Conservation (phyloP, 2,888 invertebrate genomes). For the Brenthis ino region DNA sequence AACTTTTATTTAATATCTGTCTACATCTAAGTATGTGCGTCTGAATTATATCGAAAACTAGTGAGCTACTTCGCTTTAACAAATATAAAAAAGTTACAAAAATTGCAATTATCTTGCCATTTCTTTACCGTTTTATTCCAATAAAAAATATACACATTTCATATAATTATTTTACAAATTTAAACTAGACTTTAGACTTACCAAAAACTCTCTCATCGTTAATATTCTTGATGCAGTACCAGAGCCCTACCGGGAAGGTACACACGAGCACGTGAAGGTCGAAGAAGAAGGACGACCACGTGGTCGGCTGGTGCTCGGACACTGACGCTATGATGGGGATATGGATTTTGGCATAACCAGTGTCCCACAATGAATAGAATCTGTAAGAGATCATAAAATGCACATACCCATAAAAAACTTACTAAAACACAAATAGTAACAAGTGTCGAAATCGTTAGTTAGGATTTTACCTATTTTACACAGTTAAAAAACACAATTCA, state of each 20-base stretch:
- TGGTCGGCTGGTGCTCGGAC: conserved; percentile 99
- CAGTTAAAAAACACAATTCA: too few relatives aligned
- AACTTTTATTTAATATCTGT: too few relatives aligned
- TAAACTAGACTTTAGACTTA: conserved; percentile 69
- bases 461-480: too few relatives aligned
- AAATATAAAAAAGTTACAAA: too few relatives aligned
- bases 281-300: conserved; percentile 99
- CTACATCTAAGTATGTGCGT: too few relatives aligned
- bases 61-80: too few relatives aligned
- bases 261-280: conserved; percentile 98
- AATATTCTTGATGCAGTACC: conserved; percentile 98
- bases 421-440: too few relatives aligned
- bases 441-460: too few relatives aligned
- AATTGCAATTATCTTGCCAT: too few relatives aligned
- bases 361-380: conserved; percentile 99
- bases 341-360: conserved; percentile 99
- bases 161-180: background rate
- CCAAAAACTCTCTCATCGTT: conserved; percentile 99
- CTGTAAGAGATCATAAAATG: conserved; percentile 68
- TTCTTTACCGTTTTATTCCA: too few relatives aligned
- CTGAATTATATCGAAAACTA: too few relatives aligned
- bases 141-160: background rate
- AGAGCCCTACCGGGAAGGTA: conserved; percentile 98
- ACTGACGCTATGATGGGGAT: conserved; percentile 99
- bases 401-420: background rate